A percentile compares a stretch with the other conserved stretches of the same genome.
Evolutionary conservation across 2,888 invertebrate species (phyloP).

Genomic region (Cephus sareptanus): DNA sequence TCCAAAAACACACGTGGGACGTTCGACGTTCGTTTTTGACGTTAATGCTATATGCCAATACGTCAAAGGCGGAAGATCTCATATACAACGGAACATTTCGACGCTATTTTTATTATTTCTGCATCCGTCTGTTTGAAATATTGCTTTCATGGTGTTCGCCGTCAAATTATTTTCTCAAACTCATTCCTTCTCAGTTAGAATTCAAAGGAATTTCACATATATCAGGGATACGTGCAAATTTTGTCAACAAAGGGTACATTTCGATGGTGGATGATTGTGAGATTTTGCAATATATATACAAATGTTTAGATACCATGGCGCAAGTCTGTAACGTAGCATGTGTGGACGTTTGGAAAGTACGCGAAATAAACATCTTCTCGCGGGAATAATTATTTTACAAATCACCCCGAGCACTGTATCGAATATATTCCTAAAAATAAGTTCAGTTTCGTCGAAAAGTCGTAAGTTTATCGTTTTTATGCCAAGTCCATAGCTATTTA

Average conservation of each 20-base stretch:
- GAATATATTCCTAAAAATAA: slow-evolving; percentile 17
- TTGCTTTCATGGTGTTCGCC: neutral
- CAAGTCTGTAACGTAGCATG: neutral
- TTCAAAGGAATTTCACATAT: neutral
- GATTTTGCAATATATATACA: neutral
- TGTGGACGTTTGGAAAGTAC: neutral
- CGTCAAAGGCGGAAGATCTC: neutral
- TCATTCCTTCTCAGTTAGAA: neutral
- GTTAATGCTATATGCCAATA: neutral
- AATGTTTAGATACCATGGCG: no score
- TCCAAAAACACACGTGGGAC: neutral
- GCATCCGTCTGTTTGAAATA: neutral
- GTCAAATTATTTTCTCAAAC: neutral
- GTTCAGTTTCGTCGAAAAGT: neutral
- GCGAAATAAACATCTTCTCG: neutral
- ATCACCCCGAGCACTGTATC: neutral
- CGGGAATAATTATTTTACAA: neutral
- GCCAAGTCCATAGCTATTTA: neutral
- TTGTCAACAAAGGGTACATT: neutral
- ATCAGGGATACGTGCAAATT: neutral
- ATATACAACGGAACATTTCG: neutral
- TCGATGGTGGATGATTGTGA: neutral
- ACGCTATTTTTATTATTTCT: neutral
- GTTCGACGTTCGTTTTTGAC: neutral
- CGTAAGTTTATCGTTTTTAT: neutral